These are phyloP conservation scores for Seriola dumerili DNA, from an alignment of 2,113 vertebrate genomes.

Conservation along the genomic window DNA sequence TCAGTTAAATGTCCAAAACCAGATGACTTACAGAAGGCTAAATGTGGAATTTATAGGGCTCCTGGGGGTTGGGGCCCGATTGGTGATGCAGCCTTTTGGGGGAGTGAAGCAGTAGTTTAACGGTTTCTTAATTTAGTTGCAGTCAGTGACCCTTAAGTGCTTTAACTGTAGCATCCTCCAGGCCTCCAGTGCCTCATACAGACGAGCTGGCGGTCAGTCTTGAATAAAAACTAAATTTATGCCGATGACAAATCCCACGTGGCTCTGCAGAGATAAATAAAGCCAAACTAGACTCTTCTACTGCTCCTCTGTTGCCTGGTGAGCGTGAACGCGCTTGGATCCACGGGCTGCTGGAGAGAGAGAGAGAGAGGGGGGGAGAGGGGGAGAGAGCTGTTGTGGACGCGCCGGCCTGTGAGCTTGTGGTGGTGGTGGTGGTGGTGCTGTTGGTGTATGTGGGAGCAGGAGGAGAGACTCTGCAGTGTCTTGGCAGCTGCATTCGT, in stretches of 20 bases:
- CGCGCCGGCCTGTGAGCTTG: conserved; percentile 64
- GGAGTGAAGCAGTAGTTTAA: background rate
- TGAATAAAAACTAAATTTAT: conserved; percentile 39
- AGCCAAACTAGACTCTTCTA: conserved; percentile 61
- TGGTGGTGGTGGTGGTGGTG: conserved; percentile 28
- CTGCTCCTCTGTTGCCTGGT: conserved; percentile 77
- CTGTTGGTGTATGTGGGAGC: conserved; percentile 66
- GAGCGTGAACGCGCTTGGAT: conserved; percentile 74
- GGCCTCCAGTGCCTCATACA: background rate
- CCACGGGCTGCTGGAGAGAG: conserved; percentile 42
- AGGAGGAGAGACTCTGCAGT: conserved; percentile 79
- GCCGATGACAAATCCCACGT: conserved; percentile 62
- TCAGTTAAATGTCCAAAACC: background rate
- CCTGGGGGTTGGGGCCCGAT: background rate
- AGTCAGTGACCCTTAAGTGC: background rate
- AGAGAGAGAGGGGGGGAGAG: conserved; percentile 34
- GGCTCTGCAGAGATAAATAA: conserved; percentile 77
- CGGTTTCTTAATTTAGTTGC: conserved; percentile 3
- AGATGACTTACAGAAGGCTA: background rate
- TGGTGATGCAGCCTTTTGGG: background rate
- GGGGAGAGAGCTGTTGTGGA: conserved; percentile 41
- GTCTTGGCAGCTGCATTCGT: conserved; percentile 80
- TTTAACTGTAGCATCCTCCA: background rate
- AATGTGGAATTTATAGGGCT: background rate
- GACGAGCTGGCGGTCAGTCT: background rate